phyloP scores from a whole-genome alignment of 2,797 vertebrate species.

The Gymnothorax reevesii region DNA sequence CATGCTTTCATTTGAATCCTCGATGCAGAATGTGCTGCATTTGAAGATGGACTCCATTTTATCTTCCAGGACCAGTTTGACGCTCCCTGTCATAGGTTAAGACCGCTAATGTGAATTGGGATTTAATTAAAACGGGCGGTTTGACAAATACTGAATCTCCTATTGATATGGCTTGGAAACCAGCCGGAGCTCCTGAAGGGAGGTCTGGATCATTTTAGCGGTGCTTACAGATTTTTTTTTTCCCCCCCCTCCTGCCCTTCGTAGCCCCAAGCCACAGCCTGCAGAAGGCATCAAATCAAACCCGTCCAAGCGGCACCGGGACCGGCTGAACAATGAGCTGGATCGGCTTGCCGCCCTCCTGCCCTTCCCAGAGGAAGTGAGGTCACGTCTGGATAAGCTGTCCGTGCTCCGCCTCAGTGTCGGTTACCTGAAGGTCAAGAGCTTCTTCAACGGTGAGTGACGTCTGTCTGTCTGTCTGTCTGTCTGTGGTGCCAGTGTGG shows the following conservation, averaged over 20 bases:
- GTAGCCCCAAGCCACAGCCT: constrained; percentile 61
- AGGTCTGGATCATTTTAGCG: background rate
- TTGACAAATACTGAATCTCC: too few relatives aligned
- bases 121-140: too few relatives aligned
- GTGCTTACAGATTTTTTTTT: background rate
- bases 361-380: constrained; percentile 73
- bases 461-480: background rate
- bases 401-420: constrained; percentile 76
- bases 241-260: background rate
- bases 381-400: constrained; percentile 77
- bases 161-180: too few relatives aligned
- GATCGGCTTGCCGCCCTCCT: constrained; percentile 73
- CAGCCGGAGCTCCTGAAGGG: too few relatives aligned
- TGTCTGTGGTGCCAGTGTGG: too few relatives aligned
- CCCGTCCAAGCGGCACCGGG: constrained; percentile 75
- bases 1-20: too few relatives aligned
- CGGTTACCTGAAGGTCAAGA: constrained; percentile 73
- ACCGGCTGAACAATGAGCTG: constrained; percentile 76
- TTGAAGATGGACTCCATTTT: too few relatives aligned
- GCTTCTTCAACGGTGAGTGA: constrained; percentile 70
- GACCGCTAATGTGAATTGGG: too few relatives aligned
- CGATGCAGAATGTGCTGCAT: too few relatives aligned
- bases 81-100: too few relatives aligned
- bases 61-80: too few relatives aligned
- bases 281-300: constrained; percentile 69